These are phyloP conservation scores for Lophura nycthemera DNA, from an alignment of 2,113 vertebrate genomes.

Conservation along the genomic window DNA sequence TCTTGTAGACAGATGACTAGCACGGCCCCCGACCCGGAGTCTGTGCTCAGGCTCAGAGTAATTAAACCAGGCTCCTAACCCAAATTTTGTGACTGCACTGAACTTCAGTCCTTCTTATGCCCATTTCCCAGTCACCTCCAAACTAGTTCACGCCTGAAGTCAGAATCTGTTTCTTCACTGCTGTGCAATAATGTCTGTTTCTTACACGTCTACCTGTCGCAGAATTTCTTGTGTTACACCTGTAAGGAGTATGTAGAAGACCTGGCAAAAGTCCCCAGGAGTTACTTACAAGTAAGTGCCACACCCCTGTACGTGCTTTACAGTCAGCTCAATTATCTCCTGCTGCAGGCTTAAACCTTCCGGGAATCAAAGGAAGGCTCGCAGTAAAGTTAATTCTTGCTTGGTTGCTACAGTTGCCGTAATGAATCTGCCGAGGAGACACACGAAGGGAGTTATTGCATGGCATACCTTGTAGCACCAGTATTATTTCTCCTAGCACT, in stretches of 20 bases:
- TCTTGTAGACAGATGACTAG: not conserved
- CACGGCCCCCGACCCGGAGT: not conserved
- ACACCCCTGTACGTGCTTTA: not conserved
- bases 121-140: not conserved
- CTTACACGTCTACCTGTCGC: slow-evolving; percentile 18
- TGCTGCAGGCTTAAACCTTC: not conserved
- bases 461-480: not conserved
- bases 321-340: not conserved
- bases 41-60: not conserved
- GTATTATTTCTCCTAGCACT: not conserved
- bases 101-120: not conserved
- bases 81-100: not conserved
- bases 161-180: not conserved
- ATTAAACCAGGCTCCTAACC: not conserved
- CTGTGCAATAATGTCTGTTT: not conserved
- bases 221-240: slow-evolving; percentile 94
- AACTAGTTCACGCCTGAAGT: not conserved
- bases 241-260: slow-evolving; percentile 96
- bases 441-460: not conserved
- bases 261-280: slow-evolving; percentile 87
- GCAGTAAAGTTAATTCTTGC: not conserved
- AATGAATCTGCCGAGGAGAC: not conserved
- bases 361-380: not conserved
- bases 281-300: slow-evolving; percentile 82
- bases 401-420: not conserved